Conservation (phyloP, 1,140 invertebrate species). For the Caerostris extrusa region DNA sequence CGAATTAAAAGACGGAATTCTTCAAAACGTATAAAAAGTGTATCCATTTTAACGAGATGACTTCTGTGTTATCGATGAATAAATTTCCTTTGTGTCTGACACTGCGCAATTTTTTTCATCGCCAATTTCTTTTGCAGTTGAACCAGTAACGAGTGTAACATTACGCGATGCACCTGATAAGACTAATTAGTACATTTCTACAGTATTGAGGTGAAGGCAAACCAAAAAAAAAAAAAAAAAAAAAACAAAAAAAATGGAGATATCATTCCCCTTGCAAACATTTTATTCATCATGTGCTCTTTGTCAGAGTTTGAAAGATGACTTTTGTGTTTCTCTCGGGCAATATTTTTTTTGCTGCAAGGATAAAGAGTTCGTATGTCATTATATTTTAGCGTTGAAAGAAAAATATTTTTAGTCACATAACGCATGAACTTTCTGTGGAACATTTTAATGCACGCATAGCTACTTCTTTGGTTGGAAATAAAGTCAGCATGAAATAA, state of each 20-base stretch:
- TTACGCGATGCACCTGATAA: background rate
- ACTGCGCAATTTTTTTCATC: background rate
- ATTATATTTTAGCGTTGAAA: background rate
- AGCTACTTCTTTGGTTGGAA: too few species aligned
- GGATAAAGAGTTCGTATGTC: background rate
- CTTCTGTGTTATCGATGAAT: slow-evolving; percentile 4
- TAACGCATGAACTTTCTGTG: too few species aligned
- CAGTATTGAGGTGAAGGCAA: background rate
- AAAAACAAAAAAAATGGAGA: background rate
- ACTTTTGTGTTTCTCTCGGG: background rate
- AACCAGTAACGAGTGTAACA: background rate
- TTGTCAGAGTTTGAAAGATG: slow-evolving; percentile 23
- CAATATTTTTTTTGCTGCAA: background rate
- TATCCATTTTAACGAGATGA: slow-evolving; percentile 18
- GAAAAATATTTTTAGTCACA: background rate
- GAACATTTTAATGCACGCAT: too few species aligned
- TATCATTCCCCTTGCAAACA: background rate
- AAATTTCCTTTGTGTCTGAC: slow-evolving; percentile 1
- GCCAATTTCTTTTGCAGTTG: background rate
- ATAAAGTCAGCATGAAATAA: too few species aligned
- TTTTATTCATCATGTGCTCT: background rate
- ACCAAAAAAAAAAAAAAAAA: background rate
- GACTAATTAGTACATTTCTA: slow-evolving; percentile 11
- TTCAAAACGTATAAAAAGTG: background rate
- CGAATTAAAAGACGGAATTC: background rate